Evolutionary conservation across 1,140 invertebrate species (phyloP).

Genomic region (Meloidogyne exigua): DNA sequence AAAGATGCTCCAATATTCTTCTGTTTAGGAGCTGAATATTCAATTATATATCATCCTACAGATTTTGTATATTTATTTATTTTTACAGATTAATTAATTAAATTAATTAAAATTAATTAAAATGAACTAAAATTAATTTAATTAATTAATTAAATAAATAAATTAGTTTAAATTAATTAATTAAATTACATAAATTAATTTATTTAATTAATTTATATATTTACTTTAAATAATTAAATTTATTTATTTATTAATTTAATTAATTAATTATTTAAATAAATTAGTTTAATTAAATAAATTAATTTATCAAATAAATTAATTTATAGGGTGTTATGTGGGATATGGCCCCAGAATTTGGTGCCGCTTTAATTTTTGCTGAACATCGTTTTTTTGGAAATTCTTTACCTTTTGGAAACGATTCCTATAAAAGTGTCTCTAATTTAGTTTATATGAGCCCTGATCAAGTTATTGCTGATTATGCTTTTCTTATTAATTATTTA

Average conservation of each 20-base stretch:
- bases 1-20: conserved; percentile 68
- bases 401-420: conserved; percentile 80
- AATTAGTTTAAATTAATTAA: too few species aligned
- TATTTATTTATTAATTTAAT: too few species aligned
- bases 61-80: background rate
- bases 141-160: too few species aligned
- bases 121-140: too few species aligned
- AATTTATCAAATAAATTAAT: background rate
- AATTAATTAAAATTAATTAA: too few species aligned
- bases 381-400: conserved; percentile 91
- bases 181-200: background rate
- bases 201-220: conserved; percentile 28
- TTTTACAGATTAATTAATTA: background rate
- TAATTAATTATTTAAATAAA: too few species aligned
- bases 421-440: conserved; percentile 68
- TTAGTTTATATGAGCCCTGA: conserved; percentile 83
- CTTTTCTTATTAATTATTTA: conserved; percentile 76
- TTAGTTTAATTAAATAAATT: too few species aligned
- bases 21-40: conserved; percentile 90
- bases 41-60: conserved; percentile 65
- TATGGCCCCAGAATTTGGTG: conserved; percentile 76
- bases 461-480: conserved; percentile 91
- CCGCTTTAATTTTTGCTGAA: conserved; percentile 86
- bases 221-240: too few species aligned
- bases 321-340: conserved; percentile 88